Evolutionary conservation across 2,797 vertebrate species (phyloP).

Genomic region (Myoxocephalus aenaeus): DNA sequence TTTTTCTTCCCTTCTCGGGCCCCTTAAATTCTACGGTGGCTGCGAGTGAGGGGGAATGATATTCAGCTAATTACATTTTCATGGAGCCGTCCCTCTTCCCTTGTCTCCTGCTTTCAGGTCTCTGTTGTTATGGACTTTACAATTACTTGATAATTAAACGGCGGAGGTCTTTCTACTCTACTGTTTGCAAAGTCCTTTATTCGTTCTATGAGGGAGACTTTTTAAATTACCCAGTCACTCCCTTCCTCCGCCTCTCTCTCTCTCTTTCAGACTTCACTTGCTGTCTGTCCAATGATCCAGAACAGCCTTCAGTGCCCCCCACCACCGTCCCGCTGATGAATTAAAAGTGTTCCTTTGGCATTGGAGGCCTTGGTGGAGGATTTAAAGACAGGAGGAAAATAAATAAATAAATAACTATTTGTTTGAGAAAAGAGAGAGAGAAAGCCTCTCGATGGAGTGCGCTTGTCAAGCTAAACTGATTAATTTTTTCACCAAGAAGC

Average conservation of each 20-base stretch:
- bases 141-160: constrained; percentile 81
- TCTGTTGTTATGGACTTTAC: constrained; percentile 75
- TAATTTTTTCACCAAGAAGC: constrained; percentile 2
- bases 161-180: constrained; percentile 65
- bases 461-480: constrained; percentile 28
- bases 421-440: constrained; percentile 44
- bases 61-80: constrained; percentile 80
- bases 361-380: constrained; percentile 57
- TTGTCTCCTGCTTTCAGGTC: constrained; percentile 65
- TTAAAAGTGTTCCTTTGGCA: constrained; percentile 77
- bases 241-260: constrained; percentile 50
- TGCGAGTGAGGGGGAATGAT: constrained; percentile 63
- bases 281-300: constrained; percentile 76
- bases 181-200: constrained; percentile 75
- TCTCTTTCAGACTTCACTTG: constrained; percentile 60
- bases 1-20: constrained; percentile 39
- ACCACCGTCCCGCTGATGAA: constrained; percentile 59
- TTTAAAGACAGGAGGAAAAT: constrained; percentile 67
- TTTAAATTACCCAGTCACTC: constrained; percentile 76
- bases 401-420: constrained; percentile 50
- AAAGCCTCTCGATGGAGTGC: constrained; percentile 17
- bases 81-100: constrained; percentile 63
- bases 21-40: constrained; percentile 58
- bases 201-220: constrained; percentile 65
- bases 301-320: constrained; percentile 70